Base-by-base conservation (phyloP, 2,113 vertebrate species). In the Rhabdornis inornatus region DNA sequence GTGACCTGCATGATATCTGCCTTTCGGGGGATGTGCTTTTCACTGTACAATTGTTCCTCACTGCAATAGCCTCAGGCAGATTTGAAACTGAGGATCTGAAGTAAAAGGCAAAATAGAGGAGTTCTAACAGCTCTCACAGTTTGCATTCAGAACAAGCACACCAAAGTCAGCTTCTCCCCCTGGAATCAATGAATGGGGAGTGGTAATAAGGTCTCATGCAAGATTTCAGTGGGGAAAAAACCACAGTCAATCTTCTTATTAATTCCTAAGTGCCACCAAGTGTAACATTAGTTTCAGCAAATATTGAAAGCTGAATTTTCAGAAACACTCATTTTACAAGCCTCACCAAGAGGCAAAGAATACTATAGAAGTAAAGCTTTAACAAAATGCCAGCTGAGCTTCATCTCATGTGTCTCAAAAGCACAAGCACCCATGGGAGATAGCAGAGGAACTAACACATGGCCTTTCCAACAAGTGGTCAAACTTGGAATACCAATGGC, bases 51-150 rank as follows among this genome's bases (percentile, higher is more conserved):
- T n/a, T 56, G 50, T 56, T 92, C 77, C 63, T 76, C 77, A 9
- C 0, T 84, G 60, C 69, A 90, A 20, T 15, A 69, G 66, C 79
- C 88, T 63, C 69, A 21, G 92, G 90, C 77, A 90, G 40, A 69
- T 75, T 77, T 87, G 68, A 87, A 95, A 95, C 47, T 53, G 80
- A 92, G 68, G 52, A 76, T 88, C 49, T 64, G 68, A 92, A 15
- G 65, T 39, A 86, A 66, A 63, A 80, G n/a, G 77, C n/a, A 71
- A 88, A 94, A 53, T 18, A 85, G 35, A 24, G 35, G n/a, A 85
- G 63, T 21, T 91, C 22, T 33, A 86, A 79, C 10, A 91, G 59
- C 27, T 80, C 53, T 40, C 25, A 2, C 9, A 79, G 77, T 88
- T 66, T 76, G 60, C 64, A 89, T 88, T 92, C 52, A 81, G 76